Conservation (phyloP, 2,797 vertebrate genomes). For the Octomys mimax region DNA sequence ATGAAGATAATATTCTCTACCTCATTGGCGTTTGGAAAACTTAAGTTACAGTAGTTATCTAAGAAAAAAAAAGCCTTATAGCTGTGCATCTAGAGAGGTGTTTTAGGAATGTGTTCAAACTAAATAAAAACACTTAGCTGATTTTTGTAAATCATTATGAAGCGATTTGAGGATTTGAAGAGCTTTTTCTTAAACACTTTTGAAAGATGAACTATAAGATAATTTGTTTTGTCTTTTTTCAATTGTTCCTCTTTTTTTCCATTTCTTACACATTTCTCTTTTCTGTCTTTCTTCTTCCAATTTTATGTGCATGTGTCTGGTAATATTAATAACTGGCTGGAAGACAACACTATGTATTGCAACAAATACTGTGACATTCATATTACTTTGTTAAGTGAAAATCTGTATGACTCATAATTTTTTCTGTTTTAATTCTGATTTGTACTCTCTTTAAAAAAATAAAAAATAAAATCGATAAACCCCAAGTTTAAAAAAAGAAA, state of each 20-base stretch:
- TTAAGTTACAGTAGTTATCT: constrained; percentile 30
- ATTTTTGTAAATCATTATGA: background rate
- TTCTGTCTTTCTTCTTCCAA: no score
- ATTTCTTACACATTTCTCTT: no score
- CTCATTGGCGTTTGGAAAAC: background rate
- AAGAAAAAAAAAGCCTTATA: background rate
- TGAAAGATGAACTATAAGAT: background rate
- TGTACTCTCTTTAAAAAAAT: no score
- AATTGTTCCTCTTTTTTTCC: no score
- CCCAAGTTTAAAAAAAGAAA: background rate
- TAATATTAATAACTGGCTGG: no score
- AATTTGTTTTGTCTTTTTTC: background rate
- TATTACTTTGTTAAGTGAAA: no score
- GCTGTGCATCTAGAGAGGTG: background rate
- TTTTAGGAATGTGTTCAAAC: background rate
- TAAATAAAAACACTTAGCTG: background rate
- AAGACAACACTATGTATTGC: no score
- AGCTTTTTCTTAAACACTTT: background rate
- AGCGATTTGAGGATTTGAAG: background rate
- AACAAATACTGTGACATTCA: no score
- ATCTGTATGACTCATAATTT: no score
- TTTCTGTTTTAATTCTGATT: no score
- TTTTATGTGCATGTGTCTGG: no score
- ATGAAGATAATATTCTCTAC: background rate
- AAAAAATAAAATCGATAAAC: no score